Evolutionary conservation across 2,888 invertebrate species (phyloP).

Genomic region (Axea sp.): DNA sequence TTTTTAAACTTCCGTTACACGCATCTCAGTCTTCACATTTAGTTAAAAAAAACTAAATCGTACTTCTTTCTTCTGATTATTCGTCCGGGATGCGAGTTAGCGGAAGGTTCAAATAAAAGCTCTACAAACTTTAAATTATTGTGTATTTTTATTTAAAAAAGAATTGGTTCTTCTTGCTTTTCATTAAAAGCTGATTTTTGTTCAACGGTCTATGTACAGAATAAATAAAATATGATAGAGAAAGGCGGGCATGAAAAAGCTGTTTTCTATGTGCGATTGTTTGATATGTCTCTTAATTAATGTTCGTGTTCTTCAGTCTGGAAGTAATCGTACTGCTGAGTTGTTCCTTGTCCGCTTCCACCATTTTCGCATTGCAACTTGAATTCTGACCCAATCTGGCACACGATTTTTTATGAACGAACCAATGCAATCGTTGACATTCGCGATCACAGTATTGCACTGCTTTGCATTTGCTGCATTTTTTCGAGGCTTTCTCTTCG

Average conservation of each 20-base stretch:
- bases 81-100: no score
- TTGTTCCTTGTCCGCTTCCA: constrained; percentile 71
- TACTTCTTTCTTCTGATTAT: no score
- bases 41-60: no score
- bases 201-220: no score
- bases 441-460: constrained; percentile 96
- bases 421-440: constrained; percentile 97
- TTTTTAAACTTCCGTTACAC: no score
- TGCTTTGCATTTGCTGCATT: constrained; percentile 96
- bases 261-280: constrained; percentile 6
- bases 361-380: constrained; percentile 62
- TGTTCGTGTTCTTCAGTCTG: constrained; percentile 71
- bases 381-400: constrained; percentile 81
- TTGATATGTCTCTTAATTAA: constrained; percentile 68
- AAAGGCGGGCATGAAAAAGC: constrained; percentile 13
- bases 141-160: no score
- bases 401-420: constrained; percentile 93
- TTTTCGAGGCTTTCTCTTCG: constrained; percentile 93
- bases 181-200: no score
- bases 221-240: constrained; percentile 22
- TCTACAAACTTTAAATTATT: no score
- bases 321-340: constrained; percentile 71
- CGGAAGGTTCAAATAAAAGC: no score
- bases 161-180: no score
- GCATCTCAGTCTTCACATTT: no score